Base-by-base conservation (phyloP, 2,888 invertebrate genomes). In the Spodoptera exigua region DNA sequence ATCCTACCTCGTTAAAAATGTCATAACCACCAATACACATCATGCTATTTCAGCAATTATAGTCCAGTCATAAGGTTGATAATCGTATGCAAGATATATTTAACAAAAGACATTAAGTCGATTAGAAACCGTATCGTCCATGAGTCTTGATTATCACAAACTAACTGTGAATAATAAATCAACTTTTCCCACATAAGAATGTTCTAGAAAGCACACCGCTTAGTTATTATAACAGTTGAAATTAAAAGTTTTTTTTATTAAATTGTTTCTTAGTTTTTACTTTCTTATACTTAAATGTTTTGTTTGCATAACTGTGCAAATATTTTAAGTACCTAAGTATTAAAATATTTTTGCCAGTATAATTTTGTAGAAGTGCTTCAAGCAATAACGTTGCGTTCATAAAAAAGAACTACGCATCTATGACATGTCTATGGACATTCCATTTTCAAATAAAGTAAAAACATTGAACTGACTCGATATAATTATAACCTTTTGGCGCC, bases 121-220 rank as follows among this genome's bases (percentile, higher is more conserved):
- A 67, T 79, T 84, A 85, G 86, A 86, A 86, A 86, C 85, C 84
- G 86, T 83, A 79, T 81, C 85, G 76, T 16, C 18, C 55, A 60
- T 72, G 64, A 49, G 59, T 41, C 51, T 57, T 54, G 48, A 58
- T 69, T 75, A 74, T 74, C 71, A 64, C 59, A n/a, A 64, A 69
- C 51, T 71, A 62, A 69, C 53, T 61, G 76, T 63, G 62, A 59
- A 70, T 70, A 70, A 66, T 72, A 68, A 74, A 75, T 71, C 65
- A 74, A 72, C 76, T 76, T 72, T 76, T 78, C 71, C 61, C 68
- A 70, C 56, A 53, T 65, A 55, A 70, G 73, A 67, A 78, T 76
- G 72, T 69, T 60, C 74, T 69, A 76, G 81, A 82, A 82, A 82
- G 82, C 66, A 41, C 18, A n/a, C 40, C 55, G 63, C 35, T 54